Base-by-base conservation (phyloP, 2,113 vertebrate species). In the Calyptomena viridis region DNA sequence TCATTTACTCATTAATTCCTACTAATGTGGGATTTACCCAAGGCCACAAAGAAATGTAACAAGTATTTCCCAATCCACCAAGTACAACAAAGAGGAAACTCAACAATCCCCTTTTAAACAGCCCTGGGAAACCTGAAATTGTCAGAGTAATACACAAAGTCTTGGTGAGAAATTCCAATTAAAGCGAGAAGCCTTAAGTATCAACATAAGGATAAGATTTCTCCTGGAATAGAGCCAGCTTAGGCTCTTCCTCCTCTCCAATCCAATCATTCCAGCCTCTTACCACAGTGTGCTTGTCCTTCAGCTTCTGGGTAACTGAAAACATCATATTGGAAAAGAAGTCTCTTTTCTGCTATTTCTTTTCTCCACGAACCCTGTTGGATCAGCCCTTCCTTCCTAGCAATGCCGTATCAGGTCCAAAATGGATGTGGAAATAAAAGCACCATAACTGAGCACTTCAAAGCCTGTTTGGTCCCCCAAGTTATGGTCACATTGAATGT, bases 241-340 rank as follows among this genome's bases (percentile, higher is more conserved):
- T 53, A 69, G 30, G 37, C 64, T 46, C 17, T 19, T 59, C 9
- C 21, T 18, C 31, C 14, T 24, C 69, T 78, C 16, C 91, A 84
- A 30, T 67, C 66, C 60, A 59, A 40, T 82, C 50, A 84, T 46
- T 84, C 42, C 52, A 67, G 52, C 19, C 81, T 47, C 73, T 71
- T 47, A 35, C 21, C 2, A 1, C 40, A 60, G 33, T 18, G 27
- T 28, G 14, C 10, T 66, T 0, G 0, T 24, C 50, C 83, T 66
- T 92, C 68, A 49, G 20, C 52, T 63, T 68, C 53, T 50, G 42
- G 13, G 8, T 40, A 40, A 86, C 63, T 60, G 44, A 64, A 90
- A 85, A 47, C 11, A 73, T 6, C 22, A 13, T 4, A 50, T 1
- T 8, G 17, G 67, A 67, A 71, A 83, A 11, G 3, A 68, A 42